Evolutionary conservation across 1,140 invertebrate genomes (phyloP).

Genomic region (Pachypsylla venusta): DNA sequence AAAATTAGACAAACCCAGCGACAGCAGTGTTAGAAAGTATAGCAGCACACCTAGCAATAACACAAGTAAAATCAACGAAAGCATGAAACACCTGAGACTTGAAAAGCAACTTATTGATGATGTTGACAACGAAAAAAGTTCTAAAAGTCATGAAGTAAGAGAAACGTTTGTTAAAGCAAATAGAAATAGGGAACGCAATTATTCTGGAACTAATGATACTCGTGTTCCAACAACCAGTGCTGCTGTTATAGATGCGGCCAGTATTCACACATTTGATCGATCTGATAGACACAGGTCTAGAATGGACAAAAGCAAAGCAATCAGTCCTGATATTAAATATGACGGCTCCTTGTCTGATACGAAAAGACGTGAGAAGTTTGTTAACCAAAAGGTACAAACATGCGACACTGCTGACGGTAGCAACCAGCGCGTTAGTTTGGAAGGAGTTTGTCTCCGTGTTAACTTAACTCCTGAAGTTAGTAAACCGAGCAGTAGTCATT

Average conservation of each 20-base stretch:
- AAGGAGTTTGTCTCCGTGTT: slow-evolving; percentile 2
- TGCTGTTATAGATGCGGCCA: too few species aligned
- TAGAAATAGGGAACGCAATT: background rate
- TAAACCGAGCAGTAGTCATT: slow-evolving; percentile 30
- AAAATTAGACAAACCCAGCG: slow-evolving; percentile 13
- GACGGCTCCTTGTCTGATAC: too few species aligned
- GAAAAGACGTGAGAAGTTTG: too few species aligned
- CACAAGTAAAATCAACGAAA: background rate
- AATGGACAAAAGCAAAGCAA: too few species aligned
- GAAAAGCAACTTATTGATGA: background rate
- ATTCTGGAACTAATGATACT: too few species aligned
- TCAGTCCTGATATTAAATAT: too few species aligned
- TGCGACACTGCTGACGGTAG: background rate
- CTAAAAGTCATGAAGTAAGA: background rate
- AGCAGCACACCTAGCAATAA: too few species aligned
- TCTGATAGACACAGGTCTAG: too few species aligned
- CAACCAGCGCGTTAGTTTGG: background rate
- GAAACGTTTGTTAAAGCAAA: background rate
- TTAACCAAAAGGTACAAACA: background rate
- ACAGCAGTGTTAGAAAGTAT: background rate
- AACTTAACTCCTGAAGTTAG: slow-evolving; percentile 9
- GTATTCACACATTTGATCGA: too few species aligned
- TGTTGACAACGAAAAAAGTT: background rate
- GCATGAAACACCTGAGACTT: background rate
- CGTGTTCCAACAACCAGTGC: too few species aligned